phyloP scores from a whole-genome alignment of 2,888 invertebrate genomes.

The Sinelater perroti region DNA sequence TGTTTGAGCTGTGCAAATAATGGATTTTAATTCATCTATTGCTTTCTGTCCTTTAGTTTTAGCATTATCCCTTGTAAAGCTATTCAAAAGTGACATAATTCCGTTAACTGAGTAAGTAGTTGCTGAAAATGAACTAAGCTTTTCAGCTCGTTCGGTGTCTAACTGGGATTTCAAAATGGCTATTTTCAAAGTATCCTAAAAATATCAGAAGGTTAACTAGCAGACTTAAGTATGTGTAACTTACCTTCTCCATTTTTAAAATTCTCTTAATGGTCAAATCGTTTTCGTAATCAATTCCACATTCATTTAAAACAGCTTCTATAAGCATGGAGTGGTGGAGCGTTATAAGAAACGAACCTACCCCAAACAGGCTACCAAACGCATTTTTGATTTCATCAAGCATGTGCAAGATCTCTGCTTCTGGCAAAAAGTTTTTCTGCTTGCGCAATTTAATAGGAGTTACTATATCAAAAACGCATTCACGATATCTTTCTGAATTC shows the following conservation, averaged over 20 bases:
- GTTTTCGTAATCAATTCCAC: background rate
- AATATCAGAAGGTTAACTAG: too few relatives aligned
- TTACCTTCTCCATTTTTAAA: too few relatives aligned
- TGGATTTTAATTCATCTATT: constrained; percentile 4
- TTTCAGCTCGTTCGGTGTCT: background rate
- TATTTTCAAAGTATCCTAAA: background rate
- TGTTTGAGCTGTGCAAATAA: constrained; percentile 2
- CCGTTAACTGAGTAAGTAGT: too few relatives aligned
- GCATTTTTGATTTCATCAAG: constrained; percentile 3
- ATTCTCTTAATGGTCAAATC: too few relatives aligned
- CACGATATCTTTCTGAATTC: constrained; percentile 65
- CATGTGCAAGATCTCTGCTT: constrained; percentile 19
- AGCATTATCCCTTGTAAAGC: background rate
- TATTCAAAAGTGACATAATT: background rate
- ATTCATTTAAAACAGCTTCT: constrained; percentile 19
- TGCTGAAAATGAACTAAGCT: background rate
- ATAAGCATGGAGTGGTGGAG: constrained; percentile 3
- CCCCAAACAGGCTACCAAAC: background rate
- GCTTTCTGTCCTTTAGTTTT: constrained; percentile 1
- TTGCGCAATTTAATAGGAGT: constrained; percentile 64
- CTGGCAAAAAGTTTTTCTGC: constrained; percentile 2
- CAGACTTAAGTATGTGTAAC: too few relatives aligned
- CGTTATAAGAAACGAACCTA: constrained; percentile 2
- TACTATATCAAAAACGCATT: constrained; percentile 91
- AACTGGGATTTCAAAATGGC: background rate